These are phyloP conservation scores for Muscicapa adusta DNA, from an alignment of 2,113 vertebrate species.

Conservation along the genomic window DNA sequence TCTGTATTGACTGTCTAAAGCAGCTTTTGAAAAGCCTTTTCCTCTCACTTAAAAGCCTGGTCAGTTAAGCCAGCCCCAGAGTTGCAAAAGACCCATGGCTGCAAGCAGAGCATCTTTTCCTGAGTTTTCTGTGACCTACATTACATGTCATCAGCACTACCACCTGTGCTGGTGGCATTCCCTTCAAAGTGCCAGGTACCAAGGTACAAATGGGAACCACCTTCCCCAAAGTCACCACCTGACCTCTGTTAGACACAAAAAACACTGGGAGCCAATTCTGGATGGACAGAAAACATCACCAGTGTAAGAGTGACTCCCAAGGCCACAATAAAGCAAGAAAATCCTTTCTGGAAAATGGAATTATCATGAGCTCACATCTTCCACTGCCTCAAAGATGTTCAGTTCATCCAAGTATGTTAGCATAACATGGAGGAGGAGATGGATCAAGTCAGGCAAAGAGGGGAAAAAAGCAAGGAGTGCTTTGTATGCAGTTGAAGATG, in stretches of 20 bases:
- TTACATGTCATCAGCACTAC: background rate
- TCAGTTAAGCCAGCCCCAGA: background rate
- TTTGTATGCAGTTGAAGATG: background rate
- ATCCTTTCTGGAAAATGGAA: background rate
- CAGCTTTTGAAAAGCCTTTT: background rate
- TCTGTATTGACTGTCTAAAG: background rate
- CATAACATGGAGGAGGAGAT: background rate
- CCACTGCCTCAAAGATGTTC: background rate
- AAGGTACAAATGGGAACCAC: background rate
- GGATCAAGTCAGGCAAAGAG: background rate
- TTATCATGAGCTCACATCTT: background rate
- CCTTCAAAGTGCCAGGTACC: background rate
- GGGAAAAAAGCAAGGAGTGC: background rate
- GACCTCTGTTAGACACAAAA: background rate
- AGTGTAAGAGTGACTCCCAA: background rate
- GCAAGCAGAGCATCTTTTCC: background rate
- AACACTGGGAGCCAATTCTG: background rate
- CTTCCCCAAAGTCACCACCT: background rate
- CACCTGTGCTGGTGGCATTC: background rate
- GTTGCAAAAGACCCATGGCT: background rate
- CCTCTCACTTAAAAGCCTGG: background rate
- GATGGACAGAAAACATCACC: background rate
- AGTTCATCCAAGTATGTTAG: rapidly evolving
- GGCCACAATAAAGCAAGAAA: rapidly evolving
- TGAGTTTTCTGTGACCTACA: background rate